Base-by-base conservation (phyloP, 1,140 invertebrate species). In the Artemia franciscana region DNA sequence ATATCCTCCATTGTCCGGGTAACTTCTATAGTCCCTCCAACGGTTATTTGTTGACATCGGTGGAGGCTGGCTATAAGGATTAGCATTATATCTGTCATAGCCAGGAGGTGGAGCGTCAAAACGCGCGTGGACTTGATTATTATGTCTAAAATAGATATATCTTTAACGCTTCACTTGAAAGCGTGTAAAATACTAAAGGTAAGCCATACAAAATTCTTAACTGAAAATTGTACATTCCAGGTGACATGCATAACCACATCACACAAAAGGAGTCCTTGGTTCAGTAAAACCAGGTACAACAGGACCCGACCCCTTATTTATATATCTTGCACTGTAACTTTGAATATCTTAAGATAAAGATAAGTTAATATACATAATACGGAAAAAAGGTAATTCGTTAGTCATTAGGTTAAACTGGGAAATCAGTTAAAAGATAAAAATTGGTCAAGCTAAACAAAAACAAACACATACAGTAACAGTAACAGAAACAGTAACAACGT, bases 41-140 rank as follows among this genome's bases (percentile, higher is more conserved):
- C 65, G 65, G 24, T 66, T 63, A 25, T 63, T 64, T 58, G 24
- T 71, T 65, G 58, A 24, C 24, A 26, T 59, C 57, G 71, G 63
- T 70, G 61, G 65, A 9, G 63, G 72, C 67, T 80, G 70, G 67
- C 71, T 69, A 77, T 77, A 74, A 65, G 71, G 72, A 59, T 58
- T 60, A 56, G 25, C 60, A 18, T 51, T 51, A 18, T 51, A 51
- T 15, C 39, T 28, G 64, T 26, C 24, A 26, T 25, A 58, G 60
- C 26, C 26, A 18, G 51, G 65, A 24, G 59, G 57, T 18, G 56
- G 60, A 58, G 26, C 61, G 25, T 61, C 63, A 39, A 59, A 57
- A 24, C 39, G 62, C 60, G 39, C 25, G 23, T 57, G 60, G 26
- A 23, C 26, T 25, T 51, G 26, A 5, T 57, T 21, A 58, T 23